Evolutionary conservation across 2,888 invertebrate species (phyloP).

Genomic region (Troides helena): DNA sequence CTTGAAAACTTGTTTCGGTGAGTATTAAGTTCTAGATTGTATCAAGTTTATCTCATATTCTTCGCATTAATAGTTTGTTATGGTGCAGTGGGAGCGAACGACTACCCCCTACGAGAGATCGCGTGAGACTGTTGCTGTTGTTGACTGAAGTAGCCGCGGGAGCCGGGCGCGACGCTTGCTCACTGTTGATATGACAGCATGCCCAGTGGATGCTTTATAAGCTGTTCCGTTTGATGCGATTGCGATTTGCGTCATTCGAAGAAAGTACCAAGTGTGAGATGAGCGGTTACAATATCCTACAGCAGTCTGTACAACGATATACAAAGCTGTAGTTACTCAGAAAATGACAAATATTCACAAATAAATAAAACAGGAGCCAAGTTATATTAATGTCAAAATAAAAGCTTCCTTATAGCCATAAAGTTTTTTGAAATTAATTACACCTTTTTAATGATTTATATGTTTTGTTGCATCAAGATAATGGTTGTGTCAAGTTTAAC

Average conservation of each 20-base stretch:
- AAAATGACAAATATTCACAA: neutral
- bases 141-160: neutral
- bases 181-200: slow-evolving; percentile 4
- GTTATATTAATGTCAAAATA: too few relatives aligned
- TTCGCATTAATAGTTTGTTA: slow-evolving; percentile 5
- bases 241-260: slow-evolving; percentile 12
- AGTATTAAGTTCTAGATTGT: neutral
- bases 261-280: slow-evolving; percentile 3
- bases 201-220: slow-evolving; percentile 6
- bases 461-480: too few relatives aligned
- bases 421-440: too few relatives aligned
- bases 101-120: slow-evolving; percentile 6
- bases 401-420: too few relatives aligned
- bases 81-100: slow-evolving; percentile 6
- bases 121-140: slow-evolving; percentile 25
- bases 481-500: too few relatives aligned
- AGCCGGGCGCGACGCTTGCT: neutral
- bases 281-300: slow-evolving; percentile 10
- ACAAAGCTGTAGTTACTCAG: neutral
- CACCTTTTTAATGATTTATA: too few relatives aligned
- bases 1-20: neutral
- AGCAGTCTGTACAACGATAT: neutral
- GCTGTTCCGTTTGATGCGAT: slow-evolving; percentile 4
- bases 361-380: neutral
- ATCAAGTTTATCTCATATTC: slow-evolving; percentile 26